Evolutionary conservation across 1,140 invertebrate genomes (phyloP), one percentile per base, ranked within the genome.

Genomic region (Drepana arcuata): DNA sequence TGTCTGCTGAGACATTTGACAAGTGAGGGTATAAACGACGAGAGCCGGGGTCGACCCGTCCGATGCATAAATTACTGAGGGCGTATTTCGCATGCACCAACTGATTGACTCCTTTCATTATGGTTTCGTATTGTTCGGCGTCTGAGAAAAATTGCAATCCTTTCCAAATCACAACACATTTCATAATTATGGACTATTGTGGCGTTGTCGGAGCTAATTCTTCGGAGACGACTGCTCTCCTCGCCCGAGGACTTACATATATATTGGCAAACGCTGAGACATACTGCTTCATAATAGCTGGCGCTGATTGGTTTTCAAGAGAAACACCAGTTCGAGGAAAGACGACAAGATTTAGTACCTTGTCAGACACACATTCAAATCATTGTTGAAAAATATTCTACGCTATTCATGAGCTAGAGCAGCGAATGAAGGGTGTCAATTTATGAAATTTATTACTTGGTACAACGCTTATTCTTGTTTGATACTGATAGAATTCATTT

Each of bases 161-260:
- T 64, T 61, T 62, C 46, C 49, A 59, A 75, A 77, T 77, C 64
- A 73, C 72, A 69, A 77, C 77, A 81, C 77, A 81, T 77, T 78
- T 81, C 77, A 81, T 79, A 81, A 81, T 81, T 78, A 81, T 81
- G 73, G 77, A 70, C 70, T 74, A 81, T 81, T 81, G 77, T 81
- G 64, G 61, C 49, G 60, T 65, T 70, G 75, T 77, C 61, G 53
- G 57, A 52, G 61, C 56, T 72, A 77, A 78, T 78, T 77, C 56
- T 49, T 48, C 46, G 48, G 48, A 48, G 60, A 65, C 62, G 52
- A 55, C 46, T 45, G 59, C 50, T 60, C 63, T 66, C 54, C 52
- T 58, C 59, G 63, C 53, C 56, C 55, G 57, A 49, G 52, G 59
- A 55, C 37, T 37, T 31, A 46, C 58, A 74, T 65, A 81, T 72